phyloP scores from a whole-genome alignment of 2,113 vertebrate genomes.

The Coracopsis vasa region DNA sequence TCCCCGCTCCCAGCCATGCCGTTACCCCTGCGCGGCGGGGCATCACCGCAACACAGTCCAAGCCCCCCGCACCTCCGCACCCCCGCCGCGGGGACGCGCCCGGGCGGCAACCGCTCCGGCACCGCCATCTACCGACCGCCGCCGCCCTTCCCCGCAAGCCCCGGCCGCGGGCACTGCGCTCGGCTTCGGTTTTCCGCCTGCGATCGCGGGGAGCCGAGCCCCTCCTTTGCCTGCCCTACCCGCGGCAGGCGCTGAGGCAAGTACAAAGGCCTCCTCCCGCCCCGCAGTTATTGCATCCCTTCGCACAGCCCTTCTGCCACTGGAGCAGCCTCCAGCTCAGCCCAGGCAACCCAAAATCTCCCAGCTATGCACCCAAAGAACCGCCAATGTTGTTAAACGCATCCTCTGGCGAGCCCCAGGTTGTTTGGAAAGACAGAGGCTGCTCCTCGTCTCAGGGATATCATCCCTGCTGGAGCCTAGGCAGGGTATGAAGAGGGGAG shows the following conservation, averaged over 20 bases:
- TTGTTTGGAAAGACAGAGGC: neutral
- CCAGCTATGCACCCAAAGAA: accelerated
- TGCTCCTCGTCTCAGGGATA: neutral
- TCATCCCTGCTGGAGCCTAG: neutral
- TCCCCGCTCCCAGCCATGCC: no score
- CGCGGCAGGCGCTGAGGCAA: neutral
- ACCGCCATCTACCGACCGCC: conserved; percentile 31
- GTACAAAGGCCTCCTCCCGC: neutral
- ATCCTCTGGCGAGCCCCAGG: neutral
- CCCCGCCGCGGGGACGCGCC: neutral
- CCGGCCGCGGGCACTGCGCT: neutral
- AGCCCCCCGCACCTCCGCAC: no score
- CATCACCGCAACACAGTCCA: accelerated
- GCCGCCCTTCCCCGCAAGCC: neutral
- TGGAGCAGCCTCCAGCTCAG: neutral
- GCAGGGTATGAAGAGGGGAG: neutral
- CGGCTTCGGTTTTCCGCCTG: neutral
- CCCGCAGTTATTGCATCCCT: neutral
- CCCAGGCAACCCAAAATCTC: neutral
- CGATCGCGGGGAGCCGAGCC: no score
- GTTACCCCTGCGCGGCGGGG: accelerated
- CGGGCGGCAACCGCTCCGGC: neutral
- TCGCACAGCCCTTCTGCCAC: accelerated
- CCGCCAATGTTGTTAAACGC: accelerated
- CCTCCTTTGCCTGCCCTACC: neutral